Evolutionary conservation across 2,113 vertebrate genomes (phyloP).

Genomic region (Oxyruncus cristatus): DNA sequence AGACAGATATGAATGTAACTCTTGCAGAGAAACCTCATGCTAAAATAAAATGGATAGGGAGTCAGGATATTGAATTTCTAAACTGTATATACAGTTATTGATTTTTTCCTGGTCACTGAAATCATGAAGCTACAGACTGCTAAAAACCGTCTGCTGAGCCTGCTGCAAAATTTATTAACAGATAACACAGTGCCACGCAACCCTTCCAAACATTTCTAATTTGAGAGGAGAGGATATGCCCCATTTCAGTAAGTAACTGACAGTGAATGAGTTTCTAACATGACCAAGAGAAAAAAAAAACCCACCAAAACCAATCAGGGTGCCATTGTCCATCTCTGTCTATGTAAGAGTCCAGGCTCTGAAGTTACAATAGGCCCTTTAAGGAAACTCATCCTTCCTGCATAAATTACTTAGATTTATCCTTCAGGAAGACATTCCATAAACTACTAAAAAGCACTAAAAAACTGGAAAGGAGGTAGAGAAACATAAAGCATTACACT

Average conservation of each 20-base stretch:
- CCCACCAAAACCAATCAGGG: not conserved
- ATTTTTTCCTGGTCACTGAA: not conserved
- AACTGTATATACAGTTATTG: not conserved
- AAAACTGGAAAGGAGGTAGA: not conserved
- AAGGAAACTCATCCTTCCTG: not conserved
- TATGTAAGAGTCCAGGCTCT: not conserved
- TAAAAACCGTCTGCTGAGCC: not conserved
- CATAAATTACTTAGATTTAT: not conserved
- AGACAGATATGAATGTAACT: not conserved
- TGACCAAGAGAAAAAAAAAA: accelerated
- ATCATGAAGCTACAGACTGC: not conserved
- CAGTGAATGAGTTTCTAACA: not conserved
- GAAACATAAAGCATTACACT: not conserved
- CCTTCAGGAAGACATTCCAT: not conserved
- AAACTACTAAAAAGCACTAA: not conserved
- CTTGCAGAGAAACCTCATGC: not conserved
- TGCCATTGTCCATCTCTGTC: not conserved
- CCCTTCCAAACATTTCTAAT: not conserved
- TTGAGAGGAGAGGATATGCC: not conserved
- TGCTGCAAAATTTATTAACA: not conserved
- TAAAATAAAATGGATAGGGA: not conserved
- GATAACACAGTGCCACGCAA: not conserved
- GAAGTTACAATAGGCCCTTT: not conserved
- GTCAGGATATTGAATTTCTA: not conserved
- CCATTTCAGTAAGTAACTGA: not conserved